Evolutionary conservation across 2,797 vertebrate genomes (phyloP).

Genomic region (Odontamblyopus lacepedii): DNA sequence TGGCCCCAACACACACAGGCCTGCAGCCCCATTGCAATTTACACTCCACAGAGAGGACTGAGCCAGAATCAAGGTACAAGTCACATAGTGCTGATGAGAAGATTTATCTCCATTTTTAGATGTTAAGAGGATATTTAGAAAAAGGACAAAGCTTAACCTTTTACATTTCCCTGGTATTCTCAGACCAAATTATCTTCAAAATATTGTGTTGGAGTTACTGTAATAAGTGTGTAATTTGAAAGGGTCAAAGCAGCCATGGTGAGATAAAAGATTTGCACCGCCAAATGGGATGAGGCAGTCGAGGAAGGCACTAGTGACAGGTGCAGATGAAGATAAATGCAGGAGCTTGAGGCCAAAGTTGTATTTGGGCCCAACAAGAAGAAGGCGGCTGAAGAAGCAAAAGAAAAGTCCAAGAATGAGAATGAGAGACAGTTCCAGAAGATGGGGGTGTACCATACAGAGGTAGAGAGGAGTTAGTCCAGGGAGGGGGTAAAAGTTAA

Average conservation of each 20-base stretch:
- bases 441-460: constrained; percentile 3
- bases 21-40: constrained; percentile 39
- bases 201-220: constrained; percentile 37
- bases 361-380: constrained; percentile 31
- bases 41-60: constrained; percentile 32
- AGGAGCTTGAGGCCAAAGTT: constrained; percentile 44
- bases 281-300: constrained; percentile 46
- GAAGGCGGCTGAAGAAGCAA: constrained; percentile 26
- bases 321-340: constrained; percentile 63
- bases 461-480: constrained; percentile 31
- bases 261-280: constrained; percentile 29
- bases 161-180: constrained; percentile 42
- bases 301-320: constrained; percentile 51
- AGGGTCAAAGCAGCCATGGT: constrained; percentile 33
- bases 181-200: constrained; percentile 29
- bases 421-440: constrained; percentile 18
- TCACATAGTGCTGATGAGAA: constrained; percentile 30
- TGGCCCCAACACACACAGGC: constrained; percentile 36
- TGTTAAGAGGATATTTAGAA: constrained; percentile 48
- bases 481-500: constrained; percentile 62
- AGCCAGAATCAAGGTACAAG: constrained; percentile 52
- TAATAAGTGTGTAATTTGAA: constrained; percentile 40
- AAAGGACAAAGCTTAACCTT: constrained; percentile 51
- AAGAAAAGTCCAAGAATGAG: constrained; percentile 23
- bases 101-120: constrained; percentile 49